Percentiles rank a stretch among this genome's conserved stretches.
phyloP scores from a whole-genome alignment of 2,888 invertebrate species.

The Drosophila mulleri region DNA sequence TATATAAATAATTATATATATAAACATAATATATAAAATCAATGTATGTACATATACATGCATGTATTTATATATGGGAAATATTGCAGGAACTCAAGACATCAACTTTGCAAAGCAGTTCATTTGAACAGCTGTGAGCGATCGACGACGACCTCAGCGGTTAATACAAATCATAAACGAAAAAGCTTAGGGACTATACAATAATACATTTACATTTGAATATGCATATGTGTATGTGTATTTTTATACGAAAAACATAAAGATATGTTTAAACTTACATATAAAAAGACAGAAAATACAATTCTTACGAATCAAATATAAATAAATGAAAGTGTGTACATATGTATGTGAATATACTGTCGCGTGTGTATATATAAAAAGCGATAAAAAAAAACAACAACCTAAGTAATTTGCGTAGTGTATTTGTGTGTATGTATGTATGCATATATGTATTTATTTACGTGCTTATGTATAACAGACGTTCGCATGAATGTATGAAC shows the following conservation, averaged over 20 bases:
- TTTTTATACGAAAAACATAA: conserved; percentile 22
- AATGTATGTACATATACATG: conserved; percentile 14
- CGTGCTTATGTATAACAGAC: conserved; percentile 32
- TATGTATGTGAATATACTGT: neutral
- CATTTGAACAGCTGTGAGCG: conserved; percentile 76
- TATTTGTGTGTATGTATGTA: conserved; percentile 38
- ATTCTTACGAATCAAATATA: conserved; percentile 36
- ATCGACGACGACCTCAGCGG: conserved; percentile 72
- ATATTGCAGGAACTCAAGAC: conserved; percentile 55
- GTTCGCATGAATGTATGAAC: conserved; percentile 16
- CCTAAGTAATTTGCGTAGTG: conserved; percentile 75
- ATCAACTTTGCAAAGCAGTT: conserved; percentile 70
- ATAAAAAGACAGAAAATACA: conserved; percentile 34
- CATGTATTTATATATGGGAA: conserved; percentile 34
- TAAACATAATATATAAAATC: conserved; percentile 6
- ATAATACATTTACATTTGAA: conserved; percentile 15
- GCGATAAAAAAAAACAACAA: conserved; percentile 33
- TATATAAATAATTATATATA: conserved; percentile 5
- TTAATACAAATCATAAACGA: conserved; percentile 44
- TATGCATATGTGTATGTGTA: neutral
- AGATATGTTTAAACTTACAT: conserved; percentile 23
- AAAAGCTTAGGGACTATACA: conserved; percentile 50
- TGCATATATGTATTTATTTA: conserved; percentile 19
- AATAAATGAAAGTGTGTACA: conserved; percentile 22
- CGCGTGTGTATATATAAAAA: neutral